Evolutionary conservation across 2,113 vertebrate genomes (phyloP), one percentile per base, ranked within the genome.

Genomic region (Corynorhinus townsendii): DNA sequence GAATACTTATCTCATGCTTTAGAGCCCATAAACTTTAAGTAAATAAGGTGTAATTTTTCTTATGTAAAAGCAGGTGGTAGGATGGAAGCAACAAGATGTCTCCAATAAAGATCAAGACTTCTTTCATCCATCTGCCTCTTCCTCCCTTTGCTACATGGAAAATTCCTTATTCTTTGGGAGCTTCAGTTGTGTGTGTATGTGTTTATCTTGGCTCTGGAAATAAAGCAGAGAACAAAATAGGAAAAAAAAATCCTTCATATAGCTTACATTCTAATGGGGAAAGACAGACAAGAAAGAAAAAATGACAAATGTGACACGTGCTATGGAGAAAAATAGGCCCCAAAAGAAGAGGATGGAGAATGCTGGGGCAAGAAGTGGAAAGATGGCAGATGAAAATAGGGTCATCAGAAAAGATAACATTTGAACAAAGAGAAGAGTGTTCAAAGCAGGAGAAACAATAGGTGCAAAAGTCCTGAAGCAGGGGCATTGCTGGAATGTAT

Each of bases 1-100:
- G 66, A 86, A 84, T 89, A 76, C 17, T 94, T 93, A 68, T 91
- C 15, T 83, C 30, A 88, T n/a, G 66, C 16, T 85, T 95, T 33
- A 69, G 30, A 26, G 15, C 24, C 28, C 33, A 69, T 35, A 82
- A 33, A 2, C 45, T 73, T 75, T 93, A 81, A 83, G 35, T 90
- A 81, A 84, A 86, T 69, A 82, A 69, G 24, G 15, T 84, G 1
- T 30, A 30, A 22, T 77, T 68, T 90, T 24, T 90, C 87, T 90
- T 64, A 28, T 49, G 20, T 88, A 49, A 84, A 92, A 47, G 49
- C 80, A 69, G 47, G 45, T 83, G 33, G 15, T 86, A 1, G 88
- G 83, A 86, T 47, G 11, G 82, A 54, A 85, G 75, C 8, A 89
- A n/a, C 26, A 72, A 95, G 12, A 30, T 81, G 14, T 66, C 19